phyloP scores from a whole-genome alignment of 2,113 vertebrate genomes.

The Stictonetta naevosa region DNA sequence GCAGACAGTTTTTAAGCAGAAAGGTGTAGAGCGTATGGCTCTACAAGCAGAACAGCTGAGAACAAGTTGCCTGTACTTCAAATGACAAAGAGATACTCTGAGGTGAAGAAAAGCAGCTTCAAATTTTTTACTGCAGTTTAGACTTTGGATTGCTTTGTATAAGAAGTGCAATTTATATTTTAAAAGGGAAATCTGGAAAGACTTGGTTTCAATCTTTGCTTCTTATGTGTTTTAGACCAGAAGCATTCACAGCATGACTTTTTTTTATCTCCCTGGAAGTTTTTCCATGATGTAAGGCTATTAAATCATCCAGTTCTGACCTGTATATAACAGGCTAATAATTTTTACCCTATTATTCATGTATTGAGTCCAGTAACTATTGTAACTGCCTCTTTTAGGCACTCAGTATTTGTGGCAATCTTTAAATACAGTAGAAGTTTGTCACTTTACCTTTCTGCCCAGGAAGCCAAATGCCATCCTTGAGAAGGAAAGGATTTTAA shows the following conservation, averaged over 20 bases:
- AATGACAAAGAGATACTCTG: background rate
- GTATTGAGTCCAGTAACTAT: background rate
- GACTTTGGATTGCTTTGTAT: conserved; percentile 29
- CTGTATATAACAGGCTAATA: background rate
- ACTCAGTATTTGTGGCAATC: background rate
- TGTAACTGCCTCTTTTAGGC: background rate
- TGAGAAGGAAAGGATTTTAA: background rate
- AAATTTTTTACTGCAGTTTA: background rate
- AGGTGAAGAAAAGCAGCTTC: conserved; percentile 24
- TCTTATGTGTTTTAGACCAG: background rate
- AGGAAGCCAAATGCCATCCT: background rate
- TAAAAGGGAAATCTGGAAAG: conserved; percentile 47
- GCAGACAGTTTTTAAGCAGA: background rate
- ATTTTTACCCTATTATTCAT: background rate
- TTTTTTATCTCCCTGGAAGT: background rate
- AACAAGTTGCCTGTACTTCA: background rate
- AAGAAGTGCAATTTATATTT: conserved; percentile 55
- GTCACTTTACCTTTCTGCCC: background rate
- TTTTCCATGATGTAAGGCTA: background rate
- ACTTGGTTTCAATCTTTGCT: conserved; percentile 1
- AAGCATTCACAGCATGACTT: background rate
- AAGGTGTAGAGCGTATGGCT: background rate
- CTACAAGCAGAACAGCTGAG: background rate
- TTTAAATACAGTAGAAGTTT: background rate
- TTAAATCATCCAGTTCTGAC: background rate